A percentile compares a stretch with the other conserved stretches of the same genome.
These are phyloP conservation scores for Pyralis farinalis DNA, from an alignment of 2,888 invertebrate genomes.

Conservation along the genomic window DNA sequence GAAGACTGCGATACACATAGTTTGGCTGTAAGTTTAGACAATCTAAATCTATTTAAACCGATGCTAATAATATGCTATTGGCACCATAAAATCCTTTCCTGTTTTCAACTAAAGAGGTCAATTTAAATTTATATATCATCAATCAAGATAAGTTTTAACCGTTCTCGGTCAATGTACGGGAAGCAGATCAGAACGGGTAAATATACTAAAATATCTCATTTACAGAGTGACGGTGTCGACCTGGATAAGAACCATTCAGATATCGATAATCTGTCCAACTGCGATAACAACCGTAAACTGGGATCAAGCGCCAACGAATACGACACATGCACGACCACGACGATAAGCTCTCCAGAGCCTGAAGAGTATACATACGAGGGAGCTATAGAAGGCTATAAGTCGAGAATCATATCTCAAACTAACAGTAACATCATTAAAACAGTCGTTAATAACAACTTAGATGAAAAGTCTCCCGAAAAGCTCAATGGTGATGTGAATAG, in stretches of 20 bases:
- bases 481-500: constrained; percentile 62
- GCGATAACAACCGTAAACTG: constrained; percentile 68
- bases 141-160: constrained; percentile 7
- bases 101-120: neutral
- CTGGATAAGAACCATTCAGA: constrained; percentile 77
- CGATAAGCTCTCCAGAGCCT: constrained; percentile 85
- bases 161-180: neutral
- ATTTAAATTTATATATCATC: neutral
- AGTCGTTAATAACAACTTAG: constrained; percentile 61
- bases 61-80: too few relatives aligned
- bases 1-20: constrained; percentile 84
- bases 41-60: too few relatives aligned
- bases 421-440: constrained; percentile 69
- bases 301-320: constrained; percentile 82
- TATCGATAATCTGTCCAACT: constrained; percentile 71
- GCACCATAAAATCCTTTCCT: too few relatives aligned
- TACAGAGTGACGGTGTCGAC: constrained; percentile 83
- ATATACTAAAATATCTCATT: constrained; percentile 22
- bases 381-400: constrained; percentile 92
- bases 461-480: constrained; percentile 71
- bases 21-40: constrained; percentile 75
- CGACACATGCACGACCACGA: constrained; percentile 85
- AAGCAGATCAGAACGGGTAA: neutral
- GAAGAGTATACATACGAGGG: constrained; percentile 94
- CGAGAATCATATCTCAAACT: constrained; percentile 85